Conservation (phyloP, 2,113 vertebrate genomes). For the Pterocles gutturalis region DNA sequence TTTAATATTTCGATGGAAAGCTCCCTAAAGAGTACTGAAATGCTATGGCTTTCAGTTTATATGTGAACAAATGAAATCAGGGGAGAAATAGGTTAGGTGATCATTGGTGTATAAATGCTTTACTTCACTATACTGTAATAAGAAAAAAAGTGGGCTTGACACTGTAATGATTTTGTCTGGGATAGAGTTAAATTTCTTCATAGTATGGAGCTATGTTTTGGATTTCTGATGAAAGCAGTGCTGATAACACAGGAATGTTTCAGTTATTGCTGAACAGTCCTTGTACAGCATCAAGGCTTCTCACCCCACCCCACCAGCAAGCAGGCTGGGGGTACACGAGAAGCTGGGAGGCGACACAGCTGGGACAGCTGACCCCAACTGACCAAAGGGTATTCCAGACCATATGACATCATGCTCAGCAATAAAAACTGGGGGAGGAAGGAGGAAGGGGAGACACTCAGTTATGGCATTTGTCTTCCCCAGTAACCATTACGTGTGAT, state of each 20-base stretch:
- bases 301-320: not conserved
- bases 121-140: not conserved
- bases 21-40: not conserved
- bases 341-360: too few species aligned
- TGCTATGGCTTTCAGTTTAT: not conserved
- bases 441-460: too few species aligned
- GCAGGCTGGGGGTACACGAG: too few species aligned
- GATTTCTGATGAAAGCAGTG: not conserved
- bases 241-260: not conserved
- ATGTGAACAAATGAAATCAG: not conserved
- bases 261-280: not conserved
- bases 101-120: not conserved
- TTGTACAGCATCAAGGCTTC: not conserved
- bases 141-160: not conserved
- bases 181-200: not conserved
- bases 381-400: too few species aligned
- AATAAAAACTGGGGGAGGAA: too few species aligned
- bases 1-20: not conserved
- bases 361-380: too few species aligned
- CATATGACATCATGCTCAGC: too few species aligned
- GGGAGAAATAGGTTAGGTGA: not conserved
- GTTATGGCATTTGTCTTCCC: too few species aligned
- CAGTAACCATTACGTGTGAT: too few species aligned
- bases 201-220: not conserved
- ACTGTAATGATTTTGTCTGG: not conserved